Evolutionary conservation across 2,113 vertebrate species (phyloP).

Genomic region (Peromyscus maniculatus): DNA sequence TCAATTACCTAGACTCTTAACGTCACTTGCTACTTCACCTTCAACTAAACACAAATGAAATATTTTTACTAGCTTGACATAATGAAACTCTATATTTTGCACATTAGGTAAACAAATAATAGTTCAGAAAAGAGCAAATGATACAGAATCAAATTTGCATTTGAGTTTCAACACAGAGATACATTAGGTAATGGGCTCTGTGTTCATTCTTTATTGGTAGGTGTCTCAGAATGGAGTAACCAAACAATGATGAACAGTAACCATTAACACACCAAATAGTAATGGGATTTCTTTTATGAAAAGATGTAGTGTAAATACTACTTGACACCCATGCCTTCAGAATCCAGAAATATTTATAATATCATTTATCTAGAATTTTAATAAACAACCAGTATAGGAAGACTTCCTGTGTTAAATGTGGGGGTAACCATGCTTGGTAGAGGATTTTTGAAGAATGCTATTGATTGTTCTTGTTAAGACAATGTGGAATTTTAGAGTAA

Average conservation of each 20-base stretch:
- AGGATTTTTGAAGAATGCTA: not conserved
- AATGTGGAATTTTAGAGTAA: not conserved
- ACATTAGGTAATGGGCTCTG: not conserved
- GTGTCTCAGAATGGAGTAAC: not conserved
- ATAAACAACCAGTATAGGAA: not conserved
- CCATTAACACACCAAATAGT: not conserved
- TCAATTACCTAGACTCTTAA: not conserved
- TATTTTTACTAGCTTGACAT: conserved; percentile 26
- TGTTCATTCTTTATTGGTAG: not conserved
- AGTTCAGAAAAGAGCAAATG: fast-evolving
- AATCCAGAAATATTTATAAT: not conserved
- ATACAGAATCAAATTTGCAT: not conserved
- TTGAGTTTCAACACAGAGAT: not conserved
- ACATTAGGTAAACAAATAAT: not conserved
- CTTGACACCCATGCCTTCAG: not conserved
- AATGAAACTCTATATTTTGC: not conserved
- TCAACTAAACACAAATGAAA: not conserved
- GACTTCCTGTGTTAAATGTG: not conserved
- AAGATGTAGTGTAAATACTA: not conserved
- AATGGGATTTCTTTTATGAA: not conserved
- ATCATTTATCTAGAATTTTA: not conserved
- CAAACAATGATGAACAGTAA: not conserved
- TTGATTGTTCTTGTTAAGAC: not conserved
- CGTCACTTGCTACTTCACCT: not conserved
- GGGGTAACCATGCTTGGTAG: not conserved